Conservation (phyloP, 2,888 invertebrate species). For the Drosophila multiciliata region DNA sequence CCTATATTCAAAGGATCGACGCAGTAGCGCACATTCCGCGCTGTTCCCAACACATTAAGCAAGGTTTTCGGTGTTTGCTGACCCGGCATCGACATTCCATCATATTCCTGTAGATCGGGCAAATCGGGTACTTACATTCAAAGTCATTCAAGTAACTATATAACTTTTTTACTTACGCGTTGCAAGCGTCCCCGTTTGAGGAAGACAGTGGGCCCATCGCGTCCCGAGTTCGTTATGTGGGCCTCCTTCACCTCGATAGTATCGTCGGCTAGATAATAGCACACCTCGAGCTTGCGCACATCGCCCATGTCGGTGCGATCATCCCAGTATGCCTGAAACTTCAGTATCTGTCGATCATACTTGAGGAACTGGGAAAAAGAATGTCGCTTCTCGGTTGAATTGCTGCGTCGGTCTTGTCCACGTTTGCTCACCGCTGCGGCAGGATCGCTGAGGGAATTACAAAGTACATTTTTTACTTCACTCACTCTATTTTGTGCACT, state of each 20-base stretch:
- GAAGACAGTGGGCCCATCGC: slow-evolving; percentile 90
- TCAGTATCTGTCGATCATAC: slow-evolving; percentile 90
- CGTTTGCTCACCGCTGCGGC: slow-evolving; percentile 82
- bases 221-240: slow-evolving; percentile 88
- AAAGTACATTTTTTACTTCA: not conserved
- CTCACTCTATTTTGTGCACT: slow-evolving; percentile 1
- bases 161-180: slow-evolving; percentile 86
- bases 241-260: slow-evolving; percentile 95
- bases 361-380: slow-evolving; percentile 92
- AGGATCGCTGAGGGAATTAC: slow-evolving; percentile 83
- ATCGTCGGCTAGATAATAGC: slow-evolving; percentile 94
- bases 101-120: slow-evolving; percentile 67
- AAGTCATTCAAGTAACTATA: not conserved
- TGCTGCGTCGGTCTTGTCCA: slow-evolving; percentile 30
- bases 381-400: slow-evolving; percentile 86
- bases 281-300: slow-evolving; percentile 91
- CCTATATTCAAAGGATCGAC: slow-evolving; percentile 87
- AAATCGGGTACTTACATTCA: not conserved
- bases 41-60: slow-evolving; percentile 88
- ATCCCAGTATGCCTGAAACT: slow-evolving; percentile 97
- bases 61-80: slow-evolving; percentile 86
- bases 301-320: slow-evolving; percentile 92
- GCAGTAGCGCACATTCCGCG: slow-evolving; percentile 86
- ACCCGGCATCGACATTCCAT: slow-evolving; percentile 85
- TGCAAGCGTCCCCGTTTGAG: slow-evolving; percentile 91